Evolutionary conservation across 2,797 vertebrate genomes (phyloP), one percentile per base, ranked within the genome.

Genomic region (Syncerus caffer): DNA sequence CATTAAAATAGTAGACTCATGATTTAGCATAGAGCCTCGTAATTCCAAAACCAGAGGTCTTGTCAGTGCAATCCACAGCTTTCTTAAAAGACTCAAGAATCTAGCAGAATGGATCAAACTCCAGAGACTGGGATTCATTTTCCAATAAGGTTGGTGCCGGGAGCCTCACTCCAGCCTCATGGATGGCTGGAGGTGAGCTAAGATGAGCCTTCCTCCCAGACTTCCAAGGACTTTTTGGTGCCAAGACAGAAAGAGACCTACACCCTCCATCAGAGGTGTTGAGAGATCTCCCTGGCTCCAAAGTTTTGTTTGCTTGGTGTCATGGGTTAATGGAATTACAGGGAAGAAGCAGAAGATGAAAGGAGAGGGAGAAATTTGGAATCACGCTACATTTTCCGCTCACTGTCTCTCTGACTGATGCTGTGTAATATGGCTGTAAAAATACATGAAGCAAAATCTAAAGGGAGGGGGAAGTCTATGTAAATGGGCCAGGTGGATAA

Each of bases 401-500:
- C 90, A 6, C 84, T 58, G 47, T 90, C 91, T 91, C 89, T 78
- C 91, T n/a, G 76, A 82, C 50, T 25, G 45, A 85, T 7, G 87
- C 86, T 42, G 27, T 62, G 42, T 78, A 76, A 88, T 29, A 14
- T 0, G 19, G 67, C 90, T 62, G 9, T 95, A 95, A 96, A 97
- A 97, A 79, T 23, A 85, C 71, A 95, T 7, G 51, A 74, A 67
- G 92, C 64, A 4, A 79, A 67, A 58, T 55, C 84, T 25, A 27
- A 89, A 71, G 67, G 71, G 71, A 84, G 76, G n/a, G 14, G 19
- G 50, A 64, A 64, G 67, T 16, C 0, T 23, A 47, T 86, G 93
- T 95, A 83, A 90, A 76, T 58, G 6, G 78, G 64, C 96, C 97
- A 97, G 97, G 98, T 97, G 96, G 90, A 51, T 51, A 67, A 60